A percentile compares a stretch with the other conserved stretches of the same genome.
These are phyloP conservation scores for Pheosia gnoma DNA, from an alignment of 2,888 invertebrate genomes.

Conservation along the genomic window DNA sequence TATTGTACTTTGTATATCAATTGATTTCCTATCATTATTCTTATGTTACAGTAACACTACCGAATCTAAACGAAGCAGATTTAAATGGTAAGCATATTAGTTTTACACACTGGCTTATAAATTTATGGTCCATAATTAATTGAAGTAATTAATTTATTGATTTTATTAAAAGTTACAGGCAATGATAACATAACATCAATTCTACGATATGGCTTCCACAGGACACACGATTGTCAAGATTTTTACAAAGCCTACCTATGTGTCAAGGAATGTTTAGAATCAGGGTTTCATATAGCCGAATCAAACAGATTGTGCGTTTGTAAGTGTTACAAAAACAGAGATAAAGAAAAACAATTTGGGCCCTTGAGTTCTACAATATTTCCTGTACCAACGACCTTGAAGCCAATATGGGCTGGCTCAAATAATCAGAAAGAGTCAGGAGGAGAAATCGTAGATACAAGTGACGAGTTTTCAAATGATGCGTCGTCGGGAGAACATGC, in stretches of 20 bases:
- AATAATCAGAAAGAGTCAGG: not conserved
- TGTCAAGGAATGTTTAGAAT: conserved; percentile 59
- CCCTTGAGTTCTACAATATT: conserved; percentile 38
- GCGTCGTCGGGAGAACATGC: not conserved
- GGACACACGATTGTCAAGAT: conserved; percentile 51
- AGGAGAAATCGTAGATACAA: conserved; percentile 8
- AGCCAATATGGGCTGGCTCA: conserved; percentile 53
- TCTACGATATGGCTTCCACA: conserved; percentile 67
- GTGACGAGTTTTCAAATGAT: not conserved
- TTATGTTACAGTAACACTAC: not conserved
- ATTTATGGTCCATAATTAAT: no score
- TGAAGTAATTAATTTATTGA: not conserved
- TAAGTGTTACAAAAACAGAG: conserved; percentile 53
- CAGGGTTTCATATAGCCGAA: conserved; percentile 57
- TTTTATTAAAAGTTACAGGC: conserved; percentile 17
- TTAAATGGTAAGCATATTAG: not conserved
- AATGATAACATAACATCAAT: conserved; percentile 28
- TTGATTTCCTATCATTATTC: not conserved
- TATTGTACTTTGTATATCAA: no score
- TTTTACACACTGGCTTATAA: no score
- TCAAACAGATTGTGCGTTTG: conserved; percentile 62
- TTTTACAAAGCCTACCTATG: conserved; percentile 61
- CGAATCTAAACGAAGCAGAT: not conserved
- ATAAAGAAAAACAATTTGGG: conserved; percentile 39
- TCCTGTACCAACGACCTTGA: conserved; percentile 56